Evolutionary conservation across 2,888 invertebrate species (phyloP).

Genomic region (Colletes collaris): DNA sequence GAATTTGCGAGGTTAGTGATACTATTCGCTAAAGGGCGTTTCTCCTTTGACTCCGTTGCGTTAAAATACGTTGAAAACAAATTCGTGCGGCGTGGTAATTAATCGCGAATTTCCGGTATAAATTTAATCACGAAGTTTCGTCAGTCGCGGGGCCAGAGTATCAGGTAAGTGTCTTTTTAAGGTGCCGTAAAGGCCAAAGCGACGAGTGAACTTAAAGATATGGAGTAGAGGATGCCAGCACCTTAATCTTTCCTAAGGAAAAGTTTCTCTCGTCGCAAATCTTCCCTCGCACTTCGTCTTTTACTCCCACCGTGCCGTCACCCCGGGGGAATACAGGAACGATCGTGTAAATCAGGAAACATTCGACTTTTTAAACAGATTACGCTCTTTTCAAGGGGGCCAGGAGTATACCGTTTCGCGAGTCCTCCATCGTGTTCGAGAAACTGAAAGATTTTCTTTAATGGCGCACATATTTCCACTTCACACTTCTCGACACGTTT

Average conservation of each 20-base stretch:
- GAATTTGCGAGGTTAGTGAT: no score
- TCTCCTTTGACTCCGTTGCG: slow-evolving; percentile 32
- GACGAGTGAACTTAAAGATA: slow-evolving; percentile 73
- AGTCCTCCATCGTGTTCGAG: slow-evolving; percentile 10
- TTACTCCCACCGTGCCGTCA: background rate
- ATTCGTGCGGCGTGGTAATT: slow-evolving; percentile 57
- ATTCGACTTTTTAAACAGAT: slow-evolving; percentile 71
- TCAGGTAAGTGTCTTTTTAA: slow-evolving; percentile 65
- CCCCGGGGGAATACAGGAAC: slow-evolving; percentile 60
- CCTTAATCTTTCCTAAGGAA: slow-evolving; percentile 69
- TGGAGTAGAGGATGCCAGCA: slow-evolving; percentile 69
- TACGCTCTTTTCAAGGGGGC: slow-evolving; percentile 42
- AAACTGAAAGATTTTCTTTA: slow-evolving; percentile 40
- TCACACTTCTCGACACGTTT: background rate
- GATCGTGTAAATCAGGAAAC: slow-evolving; percentile 69
- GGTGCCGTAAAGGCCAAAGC: slow-evolving; percentile 64
- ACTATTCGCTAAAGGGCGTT: background rate
- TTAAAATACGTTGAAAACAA: slow-evolving; percentile 62
- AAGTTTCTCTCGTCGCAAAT: slow-evolving; percentile 71
- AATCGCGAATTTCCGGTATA: slow-evolving; percentile 66
- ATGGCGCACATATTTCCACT: slow-evolving; percentile 37
- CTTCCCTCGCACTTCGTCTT: slow-evolving; percentile 52
- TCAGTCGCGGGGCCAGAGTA: slow-evolving; percentile 31
- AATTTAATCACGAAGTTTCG: slow-evolving; percentile 68
- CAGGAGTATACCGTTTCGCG: slow-evolving; percentile 13